Evolutionary conservation across 2,113 vertebrate species (phyloP).

Genomic region (Carettochelys insculpta): DNA sequence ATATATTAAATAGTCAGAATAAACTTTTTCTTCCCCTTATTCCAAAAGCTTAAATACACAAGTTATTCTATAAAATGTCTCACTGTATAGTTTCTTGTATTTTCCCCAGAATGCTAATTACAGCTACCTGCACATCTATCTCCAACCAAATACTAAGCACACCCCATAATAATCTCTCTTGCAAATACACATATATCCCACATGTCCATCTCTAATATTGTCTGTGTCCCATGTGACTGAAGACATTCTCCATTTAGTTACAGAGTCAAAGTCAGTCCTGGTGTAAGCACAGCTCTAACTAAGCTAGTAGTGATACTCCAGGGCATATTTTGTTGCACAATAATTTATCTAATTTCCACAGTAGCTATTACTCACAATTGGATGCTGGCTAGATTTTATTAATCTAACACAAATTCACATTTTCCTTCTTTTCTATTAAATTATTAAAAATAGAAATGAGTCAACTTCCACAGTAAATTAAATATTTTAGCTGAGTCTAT

Average conservation of each 20-base stretch:
- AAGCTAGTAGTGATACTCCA: neutral
- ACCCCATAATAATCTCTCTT: neutral
- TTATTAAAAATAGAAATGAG: rapidly evolving
- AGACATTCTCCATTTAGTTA: neutral
- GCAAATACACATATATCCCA: neutral
- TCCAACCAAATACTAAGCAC: neutral
- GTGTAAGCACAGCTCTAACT: neutral
- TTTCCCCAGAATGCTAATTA: neutral
- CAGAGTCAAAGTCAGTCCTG: neutral
- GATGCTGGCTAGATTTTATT: neutral
- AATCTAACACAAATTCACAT: neutral
- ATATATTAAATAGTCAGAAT: neutral
- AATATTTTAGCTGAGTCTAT: neutral
- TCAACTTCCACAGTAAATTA: rapidly evolving
- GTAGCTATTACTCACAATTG: neutral
- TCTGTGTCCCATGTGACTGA: neutral
- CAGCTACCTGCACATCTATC: neutral
- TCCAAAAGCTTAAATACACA: too few relatives aligned
- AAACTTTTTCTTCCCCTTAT: neutral
- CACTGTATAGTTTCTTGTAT: too few relatives aligned
- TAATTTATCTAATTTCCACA: neutral
- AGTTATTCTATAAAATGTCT: too few relatives aligned
- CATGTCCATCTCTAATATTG: neutral
- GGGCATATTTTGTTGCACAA: neutral
- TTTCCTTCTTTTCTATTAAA: neutral